phyloP scores from a whole-genome alignment of 35 echinoderm and acorn worm species.

The Apostichopus japonicus region DNA sequence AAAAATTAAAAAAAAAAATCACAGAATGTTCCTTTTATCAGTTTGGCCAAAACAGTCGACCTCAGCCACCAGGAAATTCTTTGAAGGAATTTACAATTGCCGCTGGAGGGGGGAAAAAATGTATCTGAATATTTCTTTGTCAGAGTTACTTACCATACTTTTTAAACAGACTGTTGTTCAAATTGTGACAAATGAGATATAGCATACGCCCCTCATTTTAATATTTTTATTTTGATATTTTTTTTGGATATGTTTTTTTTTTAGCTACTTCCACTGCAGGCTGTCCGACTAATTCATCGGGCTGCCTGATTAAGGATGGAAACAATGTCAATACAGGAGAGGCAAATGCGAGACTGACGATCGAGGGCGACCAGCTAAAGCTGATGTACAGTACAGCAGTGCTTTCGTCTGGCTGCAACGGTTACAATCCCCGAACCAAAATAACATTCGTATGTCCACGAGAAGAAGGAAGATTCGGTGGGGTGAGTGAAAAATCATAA shows the following conservation, averaged over 20 bases:
- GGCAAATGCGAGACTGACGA: not conserved
- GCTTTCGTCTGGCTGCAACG: slow-evolving; percentile 51
- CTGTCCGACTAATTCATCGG: slow-evolving; percentile 64
- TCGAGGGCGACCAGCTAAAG: slow-evolving; percentile 32
- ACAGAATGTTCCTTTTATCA: too few species aligned
- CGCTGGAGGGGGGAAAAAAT: too few species aligned
- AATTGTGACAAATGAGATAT: too few species aligned
- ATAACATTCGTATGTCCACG: slow-evolving; percentile 86
- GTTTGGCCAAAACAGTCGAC: too few species aligned
- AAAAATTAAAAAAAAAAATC: too few species aligned
- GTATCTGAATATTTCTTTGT: too few species aligned
- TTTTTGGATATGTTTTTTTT: not conserved
- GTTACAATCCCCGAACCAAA: slow-evolving; percentile 62
- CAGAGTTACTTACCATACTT: too few species aligned
- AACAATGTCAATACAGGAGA: slow-evolving; percentile 35
- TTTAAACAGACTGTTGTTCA: too few species aligned
- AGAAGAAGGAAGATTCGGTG: slow-evolving; percentile 75
- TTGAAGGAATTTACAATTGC: too few species aligned
- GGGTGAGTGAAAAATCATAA: slow-evolving; percentile 57
- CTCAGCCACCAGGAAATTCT: too few species aligned
- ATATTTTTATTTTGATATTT: not conserved
- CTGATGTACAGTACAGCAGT: slow-evolving; percentile 39
- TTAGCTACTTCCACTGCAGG: slow-evolving; percentile 59
- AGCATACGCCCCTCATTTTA: too few species aligned
- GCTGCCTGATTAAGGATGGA: slow-evolving; percentile 43